Conservation (phyloP, 2,888 invertebrate species). For the Ephialtes manifestator region DNA sequence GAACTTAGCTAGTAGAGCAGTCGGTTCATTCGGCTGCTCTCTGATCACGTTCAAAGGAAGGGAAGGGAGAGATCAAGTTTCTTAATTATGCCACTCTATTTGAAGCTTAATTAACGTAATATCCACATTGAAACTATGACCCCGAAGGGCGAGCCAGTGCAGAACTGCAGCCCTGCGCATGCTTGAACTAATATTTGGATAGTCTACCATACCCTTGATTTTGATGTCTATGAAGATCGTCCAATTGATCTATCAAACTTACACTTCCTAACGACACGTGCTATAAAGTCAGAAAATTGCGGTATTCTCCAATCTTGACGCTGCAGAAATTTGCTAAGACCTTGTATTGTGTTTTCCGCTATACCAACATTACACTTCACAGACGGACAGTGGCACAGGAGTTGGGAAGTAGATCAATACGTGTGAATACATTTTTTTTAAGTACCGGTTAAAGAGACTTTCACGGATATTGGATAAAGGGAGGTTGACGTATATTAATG, state of each 20-base stretch:
- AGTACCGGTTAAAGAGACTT: neutral
- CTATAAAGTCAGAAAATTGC: too few species aligned
- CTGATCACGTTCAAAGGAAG: neutral
- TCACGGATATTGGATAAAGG: neutral
- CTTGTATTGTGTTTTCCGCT: neutral
- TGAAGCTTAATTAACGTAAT: slow-evolving; percentile 76
- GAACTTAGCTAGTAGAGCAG: slow-evolving; percentile 73
- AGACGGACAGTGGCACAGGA: neutral
- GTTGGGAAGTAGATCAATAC: neutral
- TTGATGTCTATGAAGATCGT: neutral
- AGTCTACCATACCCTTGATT: neutral
- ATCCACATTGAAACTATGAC: slow-evolving; percentile 30
- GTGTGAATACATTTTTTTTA: neutral
- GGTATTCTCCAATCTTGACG: neutral
- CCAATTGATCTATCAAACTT: neutral
- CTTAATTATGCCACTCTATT: slow-evolving; percentile 79
- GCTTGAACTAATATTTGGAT: neutral
- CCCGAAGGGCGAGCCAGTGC: neutral
- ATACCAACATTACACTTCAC: too few species aligned
- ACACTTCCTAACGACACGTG: neutral
- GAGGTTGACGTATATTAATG: neutral
- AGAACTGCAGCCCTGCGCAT: neutral
- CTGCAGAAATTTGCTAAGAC: neutral
- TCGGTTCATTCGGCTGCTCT: slow-evolving; percentile 57
- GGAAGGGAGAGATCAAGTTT: slow-evolving; percentile 73